Base-by-base conservation (phyloP, 2,888 invertebrate genomes). In the Tolmerus cingulatus region DNA sequence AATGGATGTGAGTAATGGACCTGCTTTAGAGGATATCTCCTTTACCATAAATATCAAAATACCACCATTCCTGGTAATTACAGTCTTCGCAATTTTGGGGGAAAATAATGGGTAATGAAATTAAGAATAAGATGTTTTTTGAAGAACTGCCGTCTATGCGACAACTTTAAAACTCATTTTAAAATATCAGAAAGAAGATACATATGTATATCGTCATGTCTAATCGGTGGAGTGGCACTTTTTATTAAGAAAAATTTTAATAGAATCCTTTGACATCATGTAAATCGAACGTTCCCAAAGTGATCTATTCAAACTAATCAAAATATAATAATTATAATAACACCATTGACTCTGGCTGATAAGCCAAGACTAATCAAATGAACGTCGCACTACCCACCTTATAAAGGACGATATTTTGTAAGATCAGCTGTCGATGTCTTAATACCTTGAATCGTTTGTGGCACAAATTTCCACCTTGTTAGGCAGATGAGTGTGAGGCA, bases 1-100 rank as follows among this genome's bases (percentile, higher is more conserved):
- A 27, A 46, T 85, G 46, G 46, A 85, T 74, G 85, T 74, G 85
- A 74, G 85, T 85, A 85, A 85, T 74, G 85, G 74, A 85, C 82
- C 19, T 30, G 55, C 12, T 19, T 66, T 34, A 12, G 19, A n/a
- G 82, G 19, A 9, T 57, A n/a, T 57, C 82, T 82, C 4, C 51
- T 27, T 55, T 55, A n/a, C 78, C 8, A 46, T 78, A 78, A 78
- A 78, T 78, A 78, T 27, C 66, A 66, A 66, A 66, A 66, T 66
- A 27, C 27, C 23, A 19, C 66, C 66, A 66, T 66, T 27, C 5
- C 27, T 12, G 66, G 66, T 76, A 40, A 34, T 76, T 76, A 76
- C n/a, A 34, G 76, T 40, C 34, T 76, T 76, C 76, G 12, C n/a
- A 76, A 76, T n/a, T 76, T 76, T 76, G 9, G n/a, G n/a, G 34